phyloP scores from a whole-genome alignment of 2,888 invertebrate genomes.

The Zhengitettix transpicula region DNA sequence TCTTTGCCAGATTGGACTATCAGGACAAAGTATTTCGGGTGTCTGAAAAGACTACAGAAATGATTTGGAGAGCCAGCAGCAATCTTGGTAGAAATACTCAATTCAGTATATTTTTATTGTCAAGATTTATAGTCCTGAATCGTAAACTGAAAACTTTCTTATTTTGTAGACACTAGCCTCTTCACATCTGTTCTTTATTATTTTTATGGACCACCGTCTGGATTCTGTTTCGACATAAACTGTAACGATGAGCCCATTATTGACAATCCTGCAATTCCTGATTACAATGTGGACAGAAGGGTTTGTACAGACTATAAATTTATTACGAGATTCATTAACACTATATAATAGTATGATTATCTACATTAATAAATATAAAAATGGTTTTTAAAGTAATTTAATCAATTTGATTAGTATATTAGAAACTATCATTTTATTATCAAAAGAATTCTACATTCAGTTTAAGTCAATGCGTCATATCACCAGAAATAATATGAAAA shows the following conservation, averaged over 20 bases:
- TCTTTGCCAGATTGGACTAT: slow-evolving; percentile 75
- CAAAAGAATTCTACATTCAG: too few species aligned
- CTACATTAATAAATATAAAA: too few species aligned
- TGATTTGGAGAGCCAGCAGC: slow-evolving; percentile 61
- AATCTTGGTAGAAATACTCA: slow-evolving; percentile 37
- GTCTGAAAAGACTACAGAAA: slow-evolving; percentile 48
- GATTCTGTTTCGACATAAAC: slow-evolving; percentile 38
- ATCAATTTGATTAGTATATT: too few species aligned
- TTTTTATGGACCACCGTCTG: slow-evolving; percentile 31
- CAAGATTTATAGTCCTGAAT: not conserved
- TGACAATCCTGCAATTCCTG: slow-evolving; percentile 30
- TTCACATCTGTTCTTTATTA: slow-evolving; percentile 36
- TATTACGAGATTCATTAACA: too few species aligned
- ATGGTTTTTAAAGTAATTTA: too few species aligned
- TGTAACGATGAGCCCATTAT: slow-evolving; percentile 33
- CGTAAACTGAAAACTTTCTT: not conserved
- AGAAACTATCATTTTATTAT: too few species aligned
- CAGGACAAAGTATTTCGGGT: slow-evolving; percentile 55
- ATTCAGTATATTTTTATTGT: too few species aligned
- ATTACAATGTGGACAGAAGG: slow-evolving; percentile 31
- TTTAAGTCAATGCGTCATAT: too few species aligned
- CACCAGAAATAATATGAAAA: too few species aligned
- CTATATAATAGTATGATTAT: too few species aligned
- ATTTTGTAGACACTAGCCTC: slow-evolving; percentile 17
- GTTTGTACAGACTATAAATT: slow-evolving; percentile 15